Conservation (phyloP, 2,113 vertebrate species). For the Panurus biarmicus region DNA sequence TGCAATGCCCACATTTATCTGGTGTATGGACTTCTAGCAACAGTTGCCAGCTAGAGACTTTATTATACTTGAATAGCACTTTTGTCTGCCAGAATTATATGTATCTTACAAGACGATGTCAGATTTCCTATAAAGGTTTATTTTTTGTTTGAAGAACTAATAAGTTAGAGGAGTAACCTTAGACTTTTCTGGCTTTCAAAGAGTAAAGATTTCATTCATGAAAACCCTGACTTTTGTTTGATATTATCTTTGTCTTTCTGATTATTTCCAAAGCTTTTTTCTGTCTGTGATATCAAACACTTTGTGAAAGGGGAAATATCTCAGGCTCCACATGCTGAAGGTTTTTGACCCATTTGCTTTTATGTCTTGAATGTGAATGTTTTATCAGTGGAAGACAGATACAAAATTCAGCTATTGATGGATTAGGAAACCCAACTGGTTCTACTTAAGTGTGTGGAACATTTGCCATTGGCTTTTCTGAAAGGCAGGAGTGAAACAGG, state of each 20-base stretch:
- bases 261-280: slow-evolving; percentile 15
- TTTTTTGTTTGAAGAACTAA: neutral
- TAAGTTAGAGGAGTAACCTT: neutral
- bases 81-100: neutral
- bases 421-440: neutral
- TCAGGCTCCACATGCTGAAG: neutral
- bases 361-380: neutral
- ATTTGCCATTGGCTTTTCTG: slow-evolving; percentile 1
- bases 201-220: neutral
- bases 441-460: neutral
- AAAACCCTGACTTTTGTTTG: slow-evolving; percentile 8
- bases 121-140: neutral
- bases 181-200: neutral
- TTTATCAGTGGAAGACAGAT: slow-evolving; percentile 44
- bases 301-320: slow-evolving; percentile 13
- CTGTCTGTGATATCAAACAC: neutral
- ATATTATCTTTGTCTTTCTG: slow-evolving; percentile 24
- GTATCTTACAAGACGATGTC: neutral
- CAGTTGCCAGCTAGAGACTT: neutral
- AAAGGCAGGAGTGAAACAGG: neutral
- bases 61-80: neutral
- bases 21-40: neutral
- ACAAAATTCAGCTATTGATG: slow-evolving; percentile 7
- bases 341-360: slow-evolving; percentile 33
- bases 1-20: neutral